These are phyloP conservation scores for Epirrhoe tristata DNA, from an alignment of 2,888 invertebrate genomes.

Conservation along the genomic window DNA sequence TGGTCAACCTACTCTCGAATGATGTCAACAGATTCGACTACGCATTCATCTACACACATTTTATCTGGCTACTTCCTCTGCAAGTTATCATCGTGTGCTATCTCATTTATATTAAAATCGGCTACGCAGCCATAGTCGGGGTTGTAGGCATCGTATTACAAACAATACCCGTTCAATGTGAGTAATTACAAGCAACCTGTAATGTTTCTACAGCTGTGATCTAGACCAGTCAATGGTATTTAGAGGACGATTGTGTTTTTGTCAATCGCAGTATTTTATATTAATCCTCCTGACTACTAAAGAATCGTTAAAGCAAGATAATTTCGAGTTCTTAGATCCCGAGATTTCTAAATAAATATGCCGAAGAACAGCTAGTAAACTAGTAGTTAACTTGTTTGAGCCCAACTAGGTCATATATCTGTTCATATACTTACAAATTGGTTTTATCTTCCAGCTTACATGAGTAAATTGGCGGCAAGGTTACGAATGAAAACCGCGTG, in stretches of 20 bases:
- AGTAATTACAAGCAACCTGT: conserved; percentile 45
- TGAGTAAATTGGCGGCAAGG: conserved; percentile 87
- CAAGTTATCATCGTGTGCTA: conserved; percentile 88
- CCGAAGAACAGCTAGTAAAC: neutral
- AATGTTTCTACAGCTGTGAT: conserved; percentile 11
- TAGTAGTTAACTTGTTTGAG: neutral
- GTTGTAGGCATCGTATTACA: conserved; percentile 91
- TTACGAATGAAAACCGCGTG: conserved; percentile 92
- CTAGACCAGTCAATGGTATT: neutral
- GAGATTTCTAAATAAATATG: too few relatives aligned
- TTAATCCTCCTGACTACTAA: too few relatives aligned
- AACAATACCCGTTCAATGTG: conserved; percentile 94
- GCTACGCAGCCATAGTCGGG: conserved; percentile 91
- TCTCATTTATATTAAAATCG: conserved; percentile 91
- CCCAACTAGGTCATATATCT: neutral
- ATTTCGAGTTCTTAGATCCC: too few relatives aligned
- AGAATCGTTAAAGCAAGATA: too few relatives aligned
- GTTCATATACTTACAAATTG: conserved; percentile 20
- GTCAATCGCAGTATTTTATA: too few relatives aligned
- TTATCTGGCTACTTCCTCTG: conserved; percentile 94
- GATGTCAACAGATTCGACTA: conserved; percentile 97
- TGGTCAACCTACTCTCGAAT: conserved; percentile 96
- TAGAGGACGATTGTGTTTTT: neutral
- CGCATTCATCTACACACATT: conserved; percentile 93
- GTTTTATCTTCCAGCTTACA: conserved; percentile 79